These are phyloP conservation scores for Archips xylosteana DNA, from an alignment of 2,888 invertebrate genomes.

Conservation along the genomic window DNA sequence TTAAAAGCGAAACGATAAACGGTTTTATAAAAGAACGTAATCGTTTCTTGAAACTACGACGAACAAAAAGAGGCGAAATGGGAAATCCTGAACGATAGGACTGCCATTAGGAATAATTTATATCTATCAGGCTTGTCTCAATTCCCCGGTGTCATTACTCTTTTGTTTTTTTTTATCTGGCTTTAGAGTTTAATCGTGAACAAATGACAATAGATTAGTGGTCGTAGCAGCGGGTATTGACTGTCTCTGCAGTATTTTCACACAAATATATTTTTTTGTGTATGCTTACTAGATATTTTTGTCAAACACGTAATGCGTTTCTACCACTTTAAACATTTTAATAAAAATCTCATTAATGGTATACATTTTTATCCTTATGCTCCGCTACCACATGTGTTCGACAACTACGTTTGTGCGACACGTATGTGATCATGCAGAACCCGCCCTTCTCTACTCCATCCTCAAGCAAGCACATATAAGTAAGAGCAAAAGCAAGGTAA, in stretches of 20 bases:
- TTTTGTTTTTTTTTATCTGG: conserved; percentile 22
- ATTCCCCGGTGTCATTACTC: conserved; percentile 35
- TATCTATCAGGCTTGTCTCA: conserved; percentile 45
- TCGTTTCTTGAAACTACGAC: conserved; percentile 26
- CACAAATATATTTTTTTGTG: background rate
- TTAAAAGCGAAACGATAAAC: conserved; percentile 32
- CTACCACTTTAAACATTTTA: no score
- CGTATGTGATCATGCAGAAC: no score
- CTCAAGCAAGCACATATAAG: no score
- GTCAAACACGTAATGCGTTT: no score
- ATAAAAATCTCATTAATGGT: no score
- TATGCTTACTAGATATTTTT: background rate
- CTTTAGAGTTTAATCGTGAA: conserved; percentile 15
- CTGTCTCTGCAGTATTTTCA: background rate
- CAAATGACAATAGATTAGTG: conserved; percentile 29
- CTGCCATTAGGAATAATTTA: conserved; percentile 48
- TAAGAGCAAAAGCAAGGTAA: no score
- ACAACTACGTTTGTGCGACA: no score
- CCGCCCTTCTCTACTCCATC: no score
- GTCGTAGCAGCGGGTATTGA: background rate
- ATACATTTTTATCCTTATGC: no score
- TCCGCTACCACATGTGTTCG: no score
- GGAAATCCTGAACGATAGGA: conserved; percentile 41
- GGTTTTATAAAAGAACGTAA: conserved; percentile 28
- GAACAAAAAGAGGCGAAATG: conserved; percentile 41